Evolutionary conservation across 1,140 invertebrate species (phyloP).

Genomic region (Drosophila arizonae): DNA sequence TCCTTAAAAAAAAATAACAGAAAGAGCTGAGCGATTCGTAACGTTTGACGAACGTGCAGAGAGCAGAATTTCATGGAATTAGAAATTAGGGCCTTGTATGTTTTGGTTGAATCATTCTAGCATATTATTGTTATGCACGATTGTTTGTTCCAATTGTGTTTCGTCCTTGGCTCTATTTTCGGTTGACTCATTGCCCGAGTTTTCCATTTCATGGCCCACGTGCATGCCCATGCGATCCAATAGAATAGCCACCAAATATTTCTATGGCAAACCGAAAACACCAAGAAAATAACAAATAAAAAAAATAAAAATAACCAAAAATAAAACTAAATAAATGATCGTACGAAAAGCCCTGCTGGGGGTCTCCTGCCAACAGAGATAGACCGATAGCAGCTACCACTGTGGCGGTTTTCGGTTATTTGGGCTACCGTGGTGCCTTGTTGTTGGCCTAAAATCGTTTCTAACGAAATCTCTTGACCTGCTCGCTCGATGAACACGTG

Average conservation of each 20-base stretch:
- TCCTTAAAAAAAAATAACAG: conserved; percentile 9
- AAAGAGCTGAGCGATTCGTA: conserved; percentile 13
- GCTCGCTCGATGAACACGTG: conserved; percentile 66
- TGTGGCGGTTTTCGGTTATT: conserved; percentile 39
- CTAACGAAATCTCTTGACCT: conserved; percentile 57
- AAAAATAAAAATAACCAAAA: conserved; percentile 11
- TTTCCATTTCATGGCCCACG: conserved; percentile 65
- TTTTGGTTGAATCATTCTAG: conserved; percentile 58
- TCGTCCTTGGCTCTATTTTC: conserved; percentile 64
- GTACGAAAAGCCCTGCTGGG: conserved; percentile 65
- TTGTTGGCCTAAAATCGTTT: conserved; percentile 35
- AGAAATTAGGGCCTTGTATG: conserved; percentile 38
- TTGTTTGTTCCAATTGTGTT: conserved; percentile 71
- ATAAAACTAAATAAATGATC: conserved; percentile 20
- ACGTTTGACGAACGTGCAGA: conserved; percentile 21
- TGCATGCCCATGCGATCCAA: conserved; percentile 66
- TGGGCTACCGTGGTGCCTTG: conserved; percentile 66
- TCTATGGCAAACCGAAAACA: conserved; percentile 63
- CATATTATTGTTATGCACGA: conserved; percentile 70
- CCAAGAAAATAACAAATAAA: conserved; percentile 13
- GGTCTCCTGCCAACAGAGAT: conserved; percentile 42
- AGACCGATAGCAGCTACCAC: conserved; percentile 43
- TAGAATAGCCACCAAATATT: conserved; percentile 63
- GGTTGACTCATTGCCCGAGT: conserved; percentile 67
- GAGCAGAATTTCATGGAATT: conserved; percentile 56